phyloP scores from a whole-genome alignment of 2,888 invertebrate species.

The Eristalis intricaria region DNA sequence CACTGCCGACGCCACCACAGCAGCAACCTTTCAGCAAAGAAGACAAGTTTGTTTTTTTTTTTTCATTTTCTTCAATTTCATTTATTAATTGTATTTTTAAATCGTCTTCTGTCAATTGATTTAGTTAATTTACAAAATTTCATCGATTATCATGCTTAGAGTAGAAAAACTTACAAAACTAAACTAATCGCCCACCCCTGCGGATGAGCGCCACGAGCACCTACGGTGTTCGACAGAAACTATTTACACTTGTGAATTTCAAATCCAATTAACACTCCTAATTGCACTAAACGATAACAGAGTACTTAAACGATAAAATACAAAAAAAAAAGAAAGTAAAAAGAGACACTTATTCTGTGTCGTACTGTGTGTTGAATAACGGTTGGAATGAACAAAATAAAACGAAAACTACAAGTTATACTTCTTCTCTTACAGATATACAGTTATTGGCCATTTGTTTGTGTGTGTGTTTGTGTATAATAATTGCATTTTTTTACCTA shows the following conservation, averaged over 20 bases:
- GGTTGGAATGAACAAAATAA: not conserved
- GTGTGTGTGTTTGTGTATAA: conserved; percentile 27
- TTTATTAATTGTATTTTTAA: conserved; percentile 57
- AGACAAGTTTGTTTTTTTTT: conserved; percentile 10
- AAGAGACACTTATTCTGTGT: not conserved
- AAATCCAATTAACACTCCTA: conserved; percentile 61
- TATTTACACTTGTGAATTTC: conserved; percentile 54
- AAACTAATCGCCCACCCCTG: not conserved
- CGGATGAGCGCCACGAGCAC: conserved; percentile 6
- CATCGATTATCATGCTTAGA: not conserved
- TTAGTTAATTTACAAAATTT: conserved; percentile 40
- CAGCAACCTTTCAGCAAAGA: not conserved
- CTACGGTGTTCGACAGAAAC: conserved; percentile 14
- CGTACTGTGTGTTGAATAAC: not conserved
- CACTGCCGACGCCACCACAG: not conserved
- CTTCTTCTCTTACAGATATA: conserved; percentile 46
- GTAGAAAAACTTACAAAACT: conserved; percentile 17
- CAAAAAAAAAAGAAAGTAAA: conserved; percentile 11
- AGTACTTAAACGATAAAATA: conserved; percentile 37
- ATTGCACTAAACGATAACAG: conserved; percentile 64
- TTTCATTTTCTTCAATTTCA: conserved; percentile 60
- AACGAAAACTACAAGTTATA: conserved; percentile 26
- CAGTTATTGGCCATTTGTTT: conserved; percentile 60
- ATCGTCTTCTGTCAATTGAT: conserved; percentile 44
- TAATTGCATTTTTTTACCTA: conserved; percentile 60